Evolutionary conservation across 53 echinoderm and acorn worm genomes (phyloP), one percentile per base, ranked within the genome.

Genomic region (Astropecten irregularis): DNA sequence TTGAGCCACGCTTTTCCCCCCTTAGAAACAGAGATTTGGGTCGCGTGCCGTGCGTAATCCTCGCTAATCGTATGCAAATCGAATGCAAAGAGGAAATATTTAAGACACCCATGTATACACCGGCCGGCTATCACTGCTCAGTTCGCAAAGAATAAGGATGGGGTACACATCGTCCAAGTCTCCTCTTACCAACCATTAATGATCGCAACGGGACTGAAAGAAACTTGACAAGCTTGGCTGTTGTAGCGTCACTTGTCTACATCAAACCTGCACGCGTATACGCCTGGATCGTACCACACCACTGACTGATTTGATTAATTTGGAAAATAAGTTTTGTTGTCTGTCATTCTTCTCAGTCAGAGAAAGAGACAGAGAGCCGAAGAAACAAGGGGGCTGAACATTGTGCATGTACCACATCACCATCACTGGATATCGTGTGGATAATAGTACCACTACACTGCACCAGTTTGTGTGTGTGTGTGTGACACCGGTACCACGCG

Each of bases 21-120:
- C 60, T 16, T 40, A 57, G 76, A 33, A 48, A 62, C 61, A 15
- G 47, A n/a, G 79, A 47, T 62, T 79, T 48, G 47, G 39, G 42
- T 85, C 86, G 86, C 86, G 86, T 85, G 86, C 76, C 86, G 60
- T 20, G 76, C 71, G 52, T 47, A 58, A 55, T 64, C 54, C 58
- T 87, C 62, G 35, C 56, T 82, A 88, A 88, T 82, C 66, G 60
- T 82, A 88, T 82, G 88, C 71, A 68, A 88, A 88, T 88, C 13
- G 22, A 66, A 79, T 87, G 58, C 81, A 79, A 53, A 29, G 40
- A 40, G 56, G 42, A 39, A 47, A 68, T 81, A 81, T 69, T 49
- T 72, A 71, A 72, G 38, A 74, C 74, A 73, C n/a, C n/a, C 73
- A 53, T 39, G 34, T 64, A 64, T 64, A 64, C 28, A 15, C 74